Evolutionary conservation across 2,113 vertebrate species (phyloP).

Genomic region (Saguinus midas): DNA sequence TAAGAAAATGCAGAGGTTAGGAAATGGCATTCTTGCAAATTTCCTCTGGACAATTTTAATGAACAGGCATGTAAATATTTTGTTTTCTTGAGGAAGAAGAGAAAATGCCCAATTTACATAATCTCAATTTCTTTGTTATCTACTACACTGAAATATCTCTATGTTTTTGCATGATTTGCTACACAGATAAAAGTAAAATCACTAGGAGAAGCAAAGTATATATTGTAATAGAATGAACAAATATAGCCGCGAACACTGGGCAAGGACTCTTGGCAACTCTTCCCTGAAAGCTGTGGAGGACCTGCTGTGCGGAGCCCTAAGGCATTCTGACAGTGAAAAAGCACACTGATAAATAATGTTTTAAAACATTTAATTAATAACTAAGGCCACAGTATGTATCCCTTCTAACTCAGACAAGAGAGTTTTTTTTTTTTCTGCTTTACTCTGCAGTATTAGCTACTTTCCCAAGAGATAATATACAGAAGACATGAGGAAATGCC

Average conservation of each 20-base stretch:
- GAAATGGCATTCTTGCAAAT: neutral
- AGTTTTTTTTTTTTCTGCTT: neutral
- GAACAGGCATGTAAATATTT: conserved; percentile 14
- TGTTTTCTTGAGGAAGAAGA: conserved; percentile 19
- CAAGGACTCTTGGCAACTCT: conserved; percentile 46
- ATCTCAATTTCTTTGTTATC: conserved; percentile 45
- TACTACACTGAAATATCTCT: neutral
- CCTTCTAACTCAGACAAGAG: neutral
- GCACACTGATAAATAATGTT: conserved; percentile 57
- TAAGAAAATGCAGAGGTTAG: neutral
- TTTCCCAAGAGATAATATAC: neutral
- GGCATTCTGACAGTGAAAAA: conserved; percentile 46
- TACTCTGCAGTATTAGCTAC: neutral
- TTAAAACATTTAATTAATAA: conserved; percentile 71
- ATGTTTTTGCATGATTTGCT: conserved; percentile 47
- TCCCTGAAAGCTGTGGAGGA: conserved; percentile 60
- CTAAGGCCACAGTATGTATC: neutral
- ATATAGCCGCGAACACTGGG: neutral
- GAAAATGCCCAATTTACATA: conserved; percentile 57
- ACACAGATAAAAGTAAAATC: conserved; percentile 48
- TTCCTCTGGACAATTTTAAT: conserved; percentile 22
- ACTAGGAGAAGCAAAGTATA: neutral
- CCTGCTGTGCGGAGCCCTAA: conserved; percentile 30
- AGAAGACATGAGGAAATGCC: neutral
- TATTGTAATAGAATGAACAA: conserved; percentile 33